These are phyloP conservation scores for Netelia melanura DNA, from an alignment of 2,888 invertebrate genomes.

Conservation along the genomic window DNA sequence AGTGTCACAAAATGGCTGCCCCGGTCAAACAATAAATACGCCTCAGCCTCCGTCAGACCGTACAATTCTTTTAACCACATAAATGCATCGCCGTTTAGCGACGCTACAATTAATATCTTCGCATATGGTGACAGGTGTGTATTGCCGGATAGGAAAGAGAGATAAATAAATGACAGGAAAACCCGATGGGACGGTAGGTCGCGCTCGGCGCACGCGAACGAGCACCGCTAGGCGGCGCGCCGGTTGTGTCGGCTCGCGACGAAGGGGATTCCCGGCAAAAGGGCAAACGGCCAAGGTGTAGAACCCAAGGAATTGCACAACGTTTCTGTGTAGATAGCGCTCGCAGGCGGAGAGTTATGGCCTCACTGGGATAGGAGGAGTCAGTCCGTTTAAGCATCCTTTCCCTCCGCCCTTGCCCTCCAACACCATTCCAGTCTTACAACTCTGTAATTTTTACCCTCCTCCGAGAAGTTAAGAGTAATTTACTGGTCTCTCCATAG, in stretches of 20 bases:
- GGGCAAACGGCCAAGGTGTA: constrained; percentile 49
- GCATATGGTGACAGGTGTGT: constrained; percentile 69
- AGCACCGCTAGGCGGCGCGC: constrained; percentile 31
- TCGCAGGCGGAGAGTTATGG: constrained; percentile 80
- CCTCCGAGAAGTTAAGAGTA: constrained; percentile 82
- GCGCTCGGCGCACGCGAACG: neutral
- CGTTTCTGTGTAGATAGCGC: constrained; percentile 82
- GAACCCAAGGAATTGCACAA: constrained; percentile 72
- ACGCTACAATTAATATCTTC: constrained; percentile 51
- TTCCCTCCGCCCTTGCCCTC: constrained; percentile 30
- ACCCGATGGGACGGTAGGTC: constrained; percentile 74
- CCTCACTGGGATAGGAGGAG: constrained; percentile 71
- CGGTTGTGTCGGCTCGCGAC: constrained; percentile 44
- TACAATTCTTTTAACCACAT: neutral
- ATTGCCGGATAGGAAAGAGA: constrained; percentile 76
- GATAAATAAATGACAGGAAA: constrained; percentile 80
- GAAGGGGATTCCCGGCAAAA: constrained; percentile 49
- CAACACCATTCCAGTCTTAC: constrained; percentile 76
- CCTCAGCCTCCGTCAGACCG: too few relatives aligned
- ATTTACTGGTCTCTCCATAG: constrained; percentile 81
- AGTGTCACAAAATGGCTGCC: too few relatives aligned
- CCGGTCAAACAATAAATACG: too few relatives aligned
- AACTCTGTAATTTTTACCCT: constrained; percentile 84
- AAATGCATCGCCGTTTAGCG: neutral
- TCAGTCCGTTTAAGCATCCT: constrained; percentile 77